Evolutionary conservation across 2,113 vertebrate species (phyloP), one percentile per base, ranked within the genome.

Genomic region (Platichthys stellatus): DNA sequence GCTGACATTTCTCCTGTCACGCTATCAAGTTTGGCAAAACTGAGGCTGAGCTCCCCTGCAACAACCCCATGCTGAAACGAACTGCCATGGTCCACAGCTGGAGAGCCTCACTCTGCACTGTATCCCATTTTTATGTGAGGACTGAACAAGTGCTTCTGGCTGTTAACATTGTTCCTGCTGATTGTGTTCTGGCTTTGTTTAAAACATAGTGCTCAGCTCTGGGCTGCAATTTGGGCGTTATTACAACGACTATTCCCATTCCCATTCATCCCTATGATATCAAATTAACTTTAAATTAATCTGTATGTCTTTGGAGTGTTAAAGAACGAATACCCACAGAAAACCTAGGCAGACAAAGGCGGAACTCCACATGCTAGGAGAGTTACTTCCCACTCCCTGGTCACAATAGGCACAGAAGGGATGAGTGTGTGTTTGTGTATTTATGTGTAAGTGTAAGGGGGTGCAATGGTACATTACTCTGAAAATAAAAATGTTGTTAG

Each of bases 1-100:
- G 63, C 76, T 90, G 89, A 87, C 89, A 91, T 92, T 92, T 90
- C 69, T 67, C 13, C 49, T 69, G 69, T 86, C 81, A 86, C 81
- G 77, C 65, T 51, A 83, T 83, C 38, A 61, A 74, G 58, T 80
- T 74, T 40, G 69, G 45, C 64, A 18, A 66, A 66, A 68, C 56
- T 26, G 31, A 69, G 24, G 40, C 62, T 15, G 21, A 64, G 57
- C 45, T 28, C 49, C 13, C 18, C 26, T 59, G 43, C 7, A 63
- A 53, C 28, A 14, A 18, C 18, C 66, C n/a, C 75, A 68, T 23
- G 51, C 59, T 21, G 69, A 74, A 66, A 63, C 26, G 13, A 43
- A 68, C 66, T 58, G 47, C 5, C 40, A 49, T 35, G 14, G 31
- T 76, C 20, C 70, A 69, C 66, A 77, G 76, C 74, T 76, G 78